A percentile compares a stretch with the other conserved stretches of the same genome.
phyloP scores from a whole-genome alignment of 2,113 vertebrate genomes.

The Lipophrys pholis region DNA sequence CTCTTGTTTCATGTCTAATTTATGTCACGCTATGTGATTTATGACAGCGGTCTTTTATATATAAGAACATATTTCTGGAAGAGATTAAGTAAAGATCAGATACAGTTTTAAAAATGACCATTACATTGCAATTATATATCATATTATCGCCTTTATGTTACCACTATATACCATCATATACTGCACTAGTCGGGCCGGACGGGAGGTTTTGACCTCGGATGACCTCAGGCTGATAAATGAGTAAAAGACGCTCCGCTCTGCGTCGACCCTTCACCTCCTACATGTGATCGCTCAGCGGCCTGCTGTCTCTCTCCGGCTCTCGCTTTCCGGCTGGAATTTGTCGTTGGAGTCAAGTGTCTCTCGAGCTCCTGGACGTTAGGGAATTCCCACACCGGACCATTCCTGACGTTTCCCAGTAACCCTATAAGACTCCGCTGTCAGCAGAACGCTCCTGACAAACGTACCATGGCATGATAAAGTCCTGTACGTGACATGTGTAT shows the following conservation, averaged over 20 bases:
- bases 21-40: no score
- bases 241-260: conserved; percentile 14
- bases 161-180: no score
- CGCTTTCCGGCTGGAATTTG: conserved; percentile 49
- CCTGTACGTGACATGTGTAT: background rate
- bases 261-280: background rate
- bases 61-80: no score
- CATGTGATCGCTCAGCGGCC: background rate
- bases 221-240: conserved; percentile 49
- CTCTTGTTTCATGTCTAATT: no score
- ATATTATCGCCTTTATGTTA: no score
- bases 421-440: background rate
- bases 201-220: conserved; percentile 37
- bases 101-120: no score
- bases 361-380: background rate
- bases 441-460: background rate
- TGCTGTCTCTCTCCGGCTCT: background rate
- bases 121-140: no score
- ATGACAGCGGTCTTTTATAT: no score
- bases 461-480: background rate
- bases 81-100: no score
- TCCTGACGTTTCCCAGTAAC: background rate
- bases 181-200: background rate
- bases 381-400: conserved; percentile 7
- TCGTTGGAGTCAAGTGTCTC: conserved; percentile 22